Conservation (phyloP, 2,797 vertebrate genomes). For the Ataeniobius toweri region DNA sequence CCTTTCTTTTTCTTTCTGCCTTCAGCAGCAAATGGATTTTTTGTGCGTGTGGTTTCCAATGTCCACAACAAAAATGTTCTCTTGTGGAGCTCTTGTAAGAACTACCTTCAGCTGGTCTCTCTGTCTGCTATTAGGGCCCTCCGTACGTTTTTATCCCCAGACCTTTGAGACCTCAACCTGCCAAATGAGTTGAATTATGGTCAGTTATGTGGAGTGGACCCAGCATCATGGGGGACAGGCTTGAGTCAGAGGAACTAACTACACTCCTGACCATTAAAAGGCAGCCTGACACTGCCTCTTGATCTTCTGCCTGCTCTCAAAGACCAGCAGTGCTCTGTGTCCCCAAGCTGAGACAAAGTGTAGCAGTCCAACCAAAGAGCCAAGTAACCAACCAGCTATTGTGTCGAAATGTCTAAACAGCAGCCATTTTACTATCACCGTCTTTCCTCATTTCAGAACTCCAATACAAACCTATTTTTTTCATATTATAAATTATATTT, state of each 20-base stretch:
- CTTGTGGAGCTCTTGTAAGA: conserved; percentile 74
- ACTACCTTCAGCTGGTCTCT: conserved; percentile 76
- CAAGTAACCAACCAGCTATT: conserved; percentile 44
- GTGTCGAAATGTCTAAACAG: conserved; percentile 30
- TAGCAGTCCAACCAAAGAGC: conserved; percentile 47
- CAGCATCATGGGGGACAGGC: conserved; percentile 75
- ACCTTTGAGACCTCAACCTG: conserved; percentile 84
- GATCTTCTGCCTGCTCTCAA: conserved; percentile 79
- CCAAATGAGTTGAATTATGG: conserved; percentile 86
- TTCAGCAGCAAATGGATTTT: conserved; percentile 65
- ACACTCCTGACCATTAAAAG: conserved; percentile 86
- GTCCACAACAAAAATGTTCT: conserved; percentile 77
- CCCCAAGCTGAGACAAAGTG: conserved; percentile 66
- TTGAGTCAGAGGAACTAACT: conserved; percentile 81
- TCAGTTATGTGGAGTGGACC: conserved; percentile 84
- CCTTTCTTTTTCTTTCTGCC: conserved; percentile 15
- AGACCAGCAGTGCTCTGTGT: conserved; percentile 61
- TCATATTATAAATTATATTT: neutral
- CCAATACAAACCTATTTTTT: neutral
- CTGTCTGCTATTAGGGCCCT: conserved; percentile 80
- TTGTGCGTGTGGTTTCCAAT: conserved; percentile 62
- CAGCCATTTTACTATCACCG: conserved; percentile 22
- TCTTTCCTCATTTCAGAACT: neutral
- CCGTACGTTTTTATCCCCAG: conserved; percentile 80
- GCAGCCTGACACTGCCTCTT: conserved; percentile 82